Evolutionary conservation across 2,888 invertebrate genomes (phyloP), one percentile per base, ranked within the genome.

Genomic region (Orchestes rusci): DNA sequence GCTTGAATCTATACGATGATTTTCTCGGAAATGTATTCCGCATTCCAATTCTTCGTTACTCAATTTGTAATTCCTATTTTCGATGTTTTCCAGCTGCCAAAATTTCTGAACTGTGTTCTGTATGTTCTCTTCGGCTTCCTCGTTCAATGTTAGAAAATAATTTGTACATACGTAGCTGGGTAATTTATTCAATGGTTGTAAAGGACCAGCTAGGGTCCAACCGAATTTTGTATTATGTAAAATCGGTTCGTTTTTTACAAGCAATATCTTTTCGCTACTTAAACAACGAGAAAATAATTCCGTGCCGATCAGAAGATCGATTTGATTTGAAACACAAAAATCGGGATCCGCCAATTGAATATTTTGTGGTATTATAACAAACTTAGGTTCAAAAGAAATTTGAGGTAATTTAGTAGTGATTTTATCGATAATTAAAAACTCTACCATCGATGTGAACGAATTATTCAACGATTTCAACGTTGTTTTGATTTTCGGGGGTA

Each of bases 301-400:
- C 7, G 34, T 16, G n/a, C 39, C 39, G 13, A 45, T 15, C 18
- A 45, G 34, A 3, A 45, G n/a, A 13, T 45, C 45, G n/a, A 45
- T 30, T 4, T 33, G 8, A 3, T 13, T n/a, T 2, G 45, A 13
- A 5, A 13, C 16, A 23, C 23, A 19, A 30, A 34, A 45, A 12
- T 15, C 10, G n/a, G 23, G 34, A 20, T 45, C 45, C 5, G 40
- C n/a, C n/a, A n/a, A n/a, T n/a, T n/a, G n/a, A n/a, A n/a, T n/a
- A n/a, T n/a, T n/a, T 40, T 5, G 40, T n/a, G n/a, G n/a, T n/a
- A n/a, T n/a, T n/a, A n/a, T n/a, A n/a, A n/a, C n/a, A n/a, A n/a
- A n/a, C n/a, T 30, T 12, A 43, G 17, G 16, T 37, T 37, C 2
- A n/a, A n/a, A n/a, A n/a, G n/a, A n/a, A n/a, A n/a, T n/a, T n/a